phyloP scores from a whole-genome alignment of 2,888 invertebrate genomes.

The Ferdinandea cuprea region DNA sequence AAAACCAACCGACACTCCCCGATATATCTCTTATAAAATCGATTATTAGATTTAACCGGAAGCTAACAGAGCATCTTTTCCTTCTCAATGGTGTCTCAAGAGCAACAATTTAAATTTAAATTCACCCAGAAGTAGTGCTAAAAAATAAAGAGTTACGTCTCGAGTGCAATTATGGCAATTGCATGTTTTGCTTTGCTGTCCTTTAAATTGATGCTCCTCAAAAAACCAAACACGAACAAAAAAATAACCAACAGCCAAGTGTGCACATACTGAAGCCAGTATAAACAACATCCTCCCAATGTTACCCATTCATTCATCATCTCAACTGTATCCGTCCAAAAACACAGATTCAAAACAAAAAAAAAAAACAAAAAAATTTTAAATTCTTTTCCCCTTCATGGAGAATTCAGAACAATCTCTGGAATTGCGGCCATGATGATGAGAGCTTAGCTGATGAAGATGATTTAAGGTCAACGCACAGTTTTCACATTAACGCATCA shows the following conservation, averaged over 20 bases:
- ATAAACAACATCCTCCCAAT: conserved; percentile 48
- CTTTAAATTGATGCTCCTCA: conserved; percentile 28
- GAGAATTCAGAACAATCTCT: conserved; percentile 16
- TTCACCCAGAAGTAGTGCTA: background rate
- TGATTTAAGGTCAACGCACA: conserved; percentile 65
- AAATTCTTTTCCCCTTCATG: conserved; percentile 15
- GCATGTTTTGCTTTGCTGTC: conserved; percentile 29
- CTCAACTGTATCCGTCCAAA: conserved; percentile 16
- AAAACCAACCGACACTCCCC: conserved; percentile 5
- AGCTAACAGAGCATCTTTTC: background rate
- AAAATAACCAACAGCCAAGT: conserved; percentile 19
- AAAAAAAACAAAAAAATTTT: conserved; percentile 1
- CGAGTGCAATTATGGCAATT: conserved; percentile 47
- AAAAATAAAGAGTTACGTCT: conserved; percentile 16
- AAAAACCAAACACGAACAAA: conserved; percentile 2
- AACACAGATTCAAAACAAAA: conserved; percentile 20
- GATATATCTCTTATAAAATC: background rate
- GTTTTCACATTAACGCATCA: conserved; percentile 65
- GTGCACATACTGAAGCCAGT: conserved; percentile 21
- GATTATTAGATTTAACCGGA: conserved; percentile 5
- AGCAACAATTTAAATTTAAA: conserved; percentile 40
- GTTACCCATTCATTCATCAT: conserved; percentile 56
- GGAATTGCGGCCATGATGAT: conserved; percentile 41
- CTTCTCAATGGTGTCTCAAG: conserved; percentile 36
- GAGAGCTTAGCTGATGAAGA: conserved; percentile 26